These are phyloP conservation scores for Protomyctophum bolini DNA, from an alignment of 2,113 vertebrate species.

Conservation along the genomic window DNA sequence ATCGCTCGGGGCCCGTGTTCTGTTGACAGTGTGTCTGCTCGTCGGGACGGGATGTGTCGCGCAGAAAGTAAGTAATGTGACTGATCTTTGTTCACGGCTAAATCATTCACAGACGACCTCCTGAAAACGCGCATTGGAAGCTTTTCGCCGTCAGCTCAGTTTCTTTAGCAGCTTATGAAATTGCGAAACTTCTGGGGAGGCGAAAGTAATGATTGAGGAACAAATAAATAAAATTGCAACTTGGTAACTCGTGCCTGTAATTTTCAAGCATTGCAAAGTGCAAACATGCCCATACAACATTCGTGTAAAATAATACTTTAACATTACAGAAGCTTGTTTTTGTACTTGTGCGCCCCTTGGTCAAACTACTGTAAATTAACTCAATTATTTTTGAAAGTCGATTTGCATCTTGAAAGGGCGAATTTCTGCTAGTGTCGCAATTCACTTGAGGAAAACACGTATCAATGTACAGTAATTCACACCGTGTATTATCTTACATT, in stretches of 20 bases:
- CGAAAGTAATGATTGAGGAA: not conserved
- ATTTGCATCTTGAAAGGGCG: not conserved
- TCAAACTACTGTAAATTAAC: not conserved
- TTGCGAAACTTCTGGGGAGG: constrained; percentile 22
- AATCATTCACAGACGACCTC: constrained; percentile 24
- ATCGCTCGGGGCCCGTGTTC: constrained; percentile 63
- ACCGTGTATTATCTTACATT: not conserved
- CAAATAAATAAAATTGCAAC: not conserved
- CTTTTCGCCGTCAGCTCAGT: constrained; percentile 14
- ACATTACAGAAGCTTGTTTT: not conserved
- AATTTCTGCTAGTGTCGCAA: not conserved
- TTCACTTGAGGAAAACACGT: not conserved
- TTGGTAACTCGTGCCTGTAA: not conserved
- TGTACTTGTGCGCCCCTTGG: not conserved
- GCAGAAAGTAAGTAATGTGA: constrained; percentile 74
- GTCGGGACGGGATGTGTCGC: constrained; percentile 71
- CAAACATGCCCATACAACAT: not conserved
- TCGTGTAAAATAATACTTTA: not conserved
- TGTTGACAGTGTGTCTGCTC: constrained; percentile 71
- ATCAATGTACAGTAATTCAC: not conserved
- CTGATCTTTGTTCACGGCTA: constrained; percentile 45
- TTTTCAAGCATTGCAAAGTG: not conserved
- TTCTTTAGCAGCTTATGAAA: not conserved
- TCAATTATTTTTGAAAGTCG: not conserved
- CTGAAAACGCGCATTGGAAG: not conserved